A percentile compares a stretch with the other conserved stretches of the same genome.
These are phyloP conservation scores for Deroplatys truncata DNA, from an alignment of 2,888 invertebrate species.

Conservation along the genomic window DNA sequence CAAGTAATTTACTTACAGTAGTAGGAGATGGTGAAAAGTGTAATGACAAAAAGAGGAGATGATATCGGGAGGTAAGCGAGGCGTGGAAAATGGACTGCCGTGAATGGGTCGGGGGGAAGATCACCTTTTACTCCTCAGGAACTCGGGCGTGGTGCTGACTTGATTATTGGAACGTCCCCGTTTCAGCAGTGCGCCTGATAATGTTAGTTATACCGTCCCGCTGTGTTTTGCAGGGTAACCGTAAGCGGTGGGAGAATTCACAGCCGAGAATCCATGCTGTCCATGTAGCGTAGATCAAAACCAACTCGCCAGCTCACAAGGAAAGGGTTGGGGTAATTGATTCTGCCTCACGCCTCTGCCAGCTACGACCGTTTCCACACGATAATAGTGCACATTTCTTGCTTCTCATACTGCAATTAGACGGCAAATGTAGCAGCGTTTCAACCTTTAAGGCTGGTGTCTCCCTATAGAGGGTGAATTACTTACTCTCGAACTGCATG, in stretches of 20 bases:
- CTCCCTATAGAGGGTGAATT: no score
- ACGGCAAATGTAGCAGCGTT: no score
- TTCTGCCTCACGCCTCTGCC: not conserved
- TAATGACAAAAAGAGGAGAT: no score
- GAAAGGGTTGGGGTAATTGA: not conserved
- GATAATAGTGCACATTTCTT: not conserved
- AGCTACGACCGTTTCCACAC: not conserved
- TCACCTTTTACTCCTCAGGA: not conserved
- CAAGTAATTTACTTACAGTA: no score
- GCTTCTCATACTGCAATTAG: not conserved
- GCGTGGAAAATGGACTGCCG: no score
- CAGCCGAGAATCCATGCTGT: not conserved
- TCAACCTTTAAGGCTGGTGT: no score
- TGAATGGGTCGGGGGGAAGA: not conserved
- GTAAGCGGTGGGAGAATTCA: no score
- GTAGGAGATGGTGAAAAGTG: no score
- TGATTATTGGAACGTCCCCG: not conserved
- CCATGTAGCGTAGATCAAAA: not conserved
- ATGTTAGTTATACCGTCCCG: not conserved
- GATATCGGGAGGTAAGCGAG: no score
- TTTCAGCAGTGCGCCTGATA: not conserved
- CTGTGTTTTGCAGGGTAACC: not conserved
- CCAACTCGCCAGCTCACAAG: not conserved
- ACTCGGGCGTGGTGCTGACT: not conserved
- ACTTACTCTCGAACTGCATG: no score